phyloP scores from a whole-genome alignment of 1,140 invertebrate species.

The Zaprionus camerounensis region DNA sequence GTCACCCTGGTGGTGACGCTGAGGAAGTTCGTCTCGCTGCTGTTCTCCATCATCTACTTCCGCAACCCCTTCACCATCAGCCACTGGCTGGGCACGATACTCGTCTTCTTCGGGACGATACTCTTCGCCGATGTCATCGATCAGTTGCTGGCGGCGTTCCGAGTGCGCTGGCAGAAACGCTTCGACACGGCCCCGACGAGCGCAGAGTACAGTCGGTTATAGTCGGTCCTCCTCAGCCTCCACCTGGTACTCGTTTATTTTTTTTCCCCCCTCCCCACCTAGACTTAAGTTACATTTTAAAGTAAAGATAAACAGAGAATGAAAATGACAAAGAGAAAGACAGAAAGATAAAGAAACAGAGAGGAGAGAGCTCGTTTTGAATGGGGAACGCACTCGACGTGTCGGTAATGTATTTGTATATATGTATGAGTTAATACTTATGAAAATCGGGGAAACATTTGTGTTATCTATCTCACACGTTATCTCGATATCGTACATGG shows the following conservation, averaged over 20 bases:
- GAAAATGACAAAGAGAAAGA: neutral
- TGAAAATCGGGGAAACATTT: constrained; percentile 61
- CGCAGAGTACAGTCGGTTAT: constrained; percentile 36
- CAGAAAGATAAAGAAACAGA: neutral
- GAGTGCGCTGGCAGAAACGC: constrained; percentile 9
- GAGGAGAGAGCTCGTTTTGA: neutral
- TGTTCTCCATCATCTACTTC: constrained; percentile 98
- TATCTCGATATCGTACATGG: constrained; percentile 51
- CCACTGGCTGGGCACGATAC: constrained; percentile 96
- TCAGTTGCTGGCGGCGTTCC: constrained; percentile 46
- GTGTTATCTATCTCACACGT: constrained; percentile 59
- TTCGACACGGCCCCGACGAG: constrained; percentile 3
- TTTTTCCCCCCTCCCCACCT: neutral
- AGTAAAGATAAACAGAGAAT: neutral
- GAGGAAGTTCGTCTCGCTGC: constrained; percentile 96
- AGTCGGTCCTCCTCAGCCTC: neutral
- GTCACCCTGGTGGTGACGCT: constrained; percentile 98
- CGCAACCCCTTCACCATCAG: constrained; percentile 95
- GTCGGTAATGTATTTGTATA: constrained; percentile 60
- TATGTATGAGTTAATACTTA: constrained; percentile 80
- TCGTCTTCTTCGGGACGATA: constrained; percentile 97
- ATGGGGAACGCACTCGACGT: constrained; percentile 28
- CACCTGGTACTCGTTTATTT: neutral
- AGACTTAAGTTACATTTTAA: constrained; percentile 2
- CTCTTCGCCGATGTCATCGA: constrained; percentile 88